Conservation (phyloP, 2,113 vertebrate species). For the Psophia crepitans region DNA sequence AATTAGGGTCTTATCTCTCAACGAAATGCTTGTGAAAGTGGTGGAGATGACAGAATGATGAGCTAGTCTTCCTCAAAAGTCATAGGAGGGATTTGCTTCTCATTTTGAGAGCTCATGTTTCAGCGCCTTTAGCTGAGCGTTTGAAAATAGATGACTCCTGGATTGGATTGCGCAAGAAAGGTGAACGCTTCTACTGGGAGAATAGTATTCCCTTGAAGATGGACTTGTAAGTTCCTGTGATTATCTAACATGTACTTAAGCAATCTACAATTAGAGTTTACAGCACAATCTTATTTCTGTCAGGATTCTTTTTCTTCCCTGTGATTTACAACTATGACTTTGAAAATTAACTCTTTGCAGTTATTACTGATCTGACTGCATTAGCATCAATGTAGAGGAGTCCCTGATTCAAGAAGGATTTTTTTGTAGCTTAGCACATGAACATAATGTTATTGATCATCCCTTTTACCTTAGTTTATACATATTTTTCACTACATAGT, state of each 20-base stretch:
- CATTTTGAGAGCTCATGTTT: not conserved
- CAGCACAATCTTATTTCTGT: not conserved
- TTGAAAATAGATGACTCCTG: not conserved
- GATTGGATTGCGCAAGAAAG: not conserved
- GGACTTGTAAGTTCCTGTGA: not conserved
- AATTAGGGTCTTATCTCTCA: not conserved
- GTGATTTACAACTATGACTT: not conserved
- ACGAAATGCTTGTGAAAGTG: not conserved
- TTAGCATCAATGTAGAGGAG: not conserved
- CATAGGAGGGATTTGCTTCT: not conserved
- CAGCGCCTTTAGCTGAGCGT: not conserved
- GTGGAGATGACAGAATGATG: not conserved
- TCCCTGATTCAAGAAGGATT: not conserved
- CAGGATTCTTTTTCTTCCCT: not conserved
- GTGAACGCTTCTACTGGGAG: not conserved
- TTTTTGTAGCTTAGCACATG: not conserved
- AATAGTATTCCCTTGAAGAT: not conserved
- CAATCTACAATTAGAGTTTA: not conserved
- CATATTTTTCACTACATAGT: not conserved
- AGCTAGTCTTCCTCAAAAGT: not conserved
- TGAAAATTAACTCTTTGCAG: not conserved
- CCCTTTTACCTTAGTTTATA: not conserved
- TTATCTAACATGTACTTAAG: not conserved
- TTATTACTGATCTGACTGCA: not conserved
- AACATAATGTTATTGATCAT: not conserved